These are phyloP conservation scores for Siphamia tubifer DNA, from an alignment of 2,113 vertebrate species.

Conservation along the genomic window DNA sequence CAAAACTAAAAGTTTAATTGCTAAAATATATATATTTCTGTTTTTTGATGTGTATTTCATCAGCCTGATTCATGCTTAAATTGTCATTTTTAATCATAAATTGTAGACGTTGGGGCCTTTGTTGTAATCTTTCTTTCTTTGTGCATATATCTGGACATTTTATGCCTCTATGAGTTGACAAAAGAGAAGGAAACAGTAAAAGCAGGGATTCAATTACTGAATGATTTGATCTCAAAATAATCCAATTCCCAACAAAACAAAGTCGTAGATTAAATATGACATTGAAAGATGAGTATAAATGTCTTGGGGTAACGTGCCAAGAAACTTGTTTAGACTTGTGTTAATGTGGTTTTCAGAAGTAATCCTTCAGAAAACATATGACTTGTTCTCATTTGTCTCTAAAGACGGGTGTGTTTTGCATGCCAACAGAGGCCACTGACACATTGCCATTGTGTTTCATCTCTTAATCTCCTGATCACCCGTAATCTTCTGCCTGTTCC, in stretches of 20 bases:
- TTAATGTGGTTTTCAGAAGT: conserved; percentile 4
- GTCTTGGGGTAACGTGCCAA: neutral
- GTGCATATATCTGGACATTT: too few species aligned
- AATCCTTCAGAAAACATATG: conserved; percentile 35
- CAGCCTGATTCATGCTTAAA: too few species aligned
- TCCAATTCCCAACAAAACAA: neutral
- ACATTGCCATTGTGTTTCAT: conserved; percentile 28
- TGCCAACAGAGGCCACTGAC: conserved; percentile 18
- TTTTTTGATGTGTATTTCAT: too few species aligned
- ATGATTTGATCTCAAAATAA: too few species aligned
- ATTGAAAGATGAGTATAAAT: neutral
- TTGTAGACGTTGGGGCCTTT: too few species aligned
- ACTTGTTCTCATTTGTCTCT: conserved; percentile 2
- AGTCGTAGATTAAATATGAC: neutral
- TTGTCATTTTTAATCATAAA: too few species aligned
- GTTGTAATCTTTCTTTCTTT: too few species aligned
- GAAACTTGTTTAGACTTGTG: conserved; percentile 12
- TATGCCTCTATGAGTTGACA: too few species aligned
- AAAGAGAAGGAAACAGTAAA: too few species aligned
- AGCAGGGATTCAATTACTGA: too few species aligned
- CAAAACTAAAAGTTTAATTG: too few species aligned
- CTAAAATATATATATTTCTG: too few species aligned
- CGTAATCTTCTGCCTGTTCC: conserved; percentile 53
- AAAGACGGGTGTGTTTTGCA: conserved; percentile 35
- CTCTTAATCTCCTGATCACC: conserved; percentile 55